phyloP scores from a whole-genome alignment of 2,113 vertebrate genomes.

The Entelurus aequoreus region DNA sequence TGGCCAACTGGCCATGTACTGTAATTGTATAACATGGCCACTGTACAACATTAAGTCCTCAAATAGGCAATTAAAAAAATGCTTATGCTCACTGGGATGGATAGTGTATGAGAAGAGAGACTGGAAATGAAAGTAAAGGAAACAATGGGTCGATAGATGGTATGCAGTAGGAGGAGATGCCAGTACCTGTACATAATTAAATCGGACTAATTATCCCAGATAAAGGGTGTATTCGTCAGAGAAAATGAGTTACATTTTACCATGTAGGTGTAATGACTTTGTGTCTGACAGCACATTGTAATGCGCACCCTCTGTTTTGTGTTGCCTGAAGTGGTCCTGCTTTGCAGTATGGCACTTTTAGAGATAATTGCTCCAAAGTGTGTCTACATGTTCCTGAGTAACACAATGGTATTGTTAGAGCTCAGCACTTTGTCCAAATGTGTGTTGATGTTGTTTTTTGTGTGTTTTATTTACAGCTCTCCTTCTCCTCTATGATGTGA shows the following conservation, averaged over 20 bases:
- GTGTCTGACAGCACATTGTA: conserved; percentile 15
- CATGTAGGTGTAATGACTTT: conserved; percentile 32
- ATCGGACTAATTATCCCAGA: conserved; percentile 17
- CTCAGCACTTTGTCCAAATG: conserved; percentile 19
- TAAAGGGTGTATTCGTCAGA: conserved; percentile 23
- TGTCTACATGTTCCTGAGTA: conserved; percentile 24
- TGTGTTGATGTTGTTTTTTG: background rate
- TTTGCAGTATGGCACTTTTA: background rate
- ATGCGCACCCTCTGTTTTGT: background rate
- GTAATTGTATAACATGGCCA: background rate
- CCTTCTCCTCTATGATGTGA: conserved; percentile 87
- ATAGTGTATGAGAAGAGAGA: background rate
- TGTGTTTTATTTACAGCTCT: conserved; percentile 71
- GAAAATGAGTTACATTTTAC: conserved; percentile 30
- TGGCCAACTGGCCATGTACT: background rate
- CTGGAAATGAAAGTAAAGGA: conserved; percentile 5
- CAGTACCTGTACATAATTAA: conserved; percentile 18
- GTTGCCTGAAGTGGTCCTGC: conserved; percentile 11
- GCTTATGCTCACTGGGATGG: background rate
- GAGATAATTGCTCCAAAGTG: conserved; percentile 29
- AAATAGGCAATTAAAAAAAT: background rate
- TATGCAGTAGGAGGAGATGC: conserved; percentile 6
- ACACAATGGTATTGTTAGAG: conserved; percentile 1
- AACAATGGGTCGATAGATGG: conserved; percentile 12
- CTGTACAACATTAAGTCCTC: background rate